Evolutionary conservation across 2,888 invertebrate species (phyloP).

Genomic region (Uropetala carovei): DNA sequence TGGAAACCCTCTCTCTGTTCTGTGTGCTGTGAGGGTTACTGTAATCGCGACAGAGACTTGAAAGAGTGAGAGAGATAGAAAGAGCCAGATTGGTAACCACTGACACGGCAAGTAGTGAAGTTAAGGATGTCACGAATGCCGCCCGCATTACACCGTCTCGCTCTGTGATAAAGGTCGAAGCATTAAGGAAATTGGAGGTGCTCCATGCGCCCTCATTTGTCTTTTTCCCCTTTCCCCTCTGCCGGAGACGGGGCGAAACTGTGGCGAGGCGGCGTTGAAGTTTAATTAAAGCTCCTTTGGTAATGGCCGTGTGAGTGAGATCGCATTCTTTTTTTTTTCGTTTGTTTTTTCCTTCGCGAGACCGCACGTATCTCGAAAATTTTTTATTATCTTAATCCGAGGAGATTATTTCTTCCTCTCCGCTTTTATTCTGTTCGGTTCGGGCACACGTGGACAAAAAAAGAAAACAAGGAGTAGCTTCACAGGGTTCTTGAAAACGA

Average conservation of each 20-base stretch:
- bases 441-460: not conserved
- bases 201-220: constrained; percentile 3
- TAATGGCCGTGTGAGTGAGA: constrained; percentile 19
- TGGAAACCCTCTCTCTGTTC: not conserved
- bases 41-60: not conserved
- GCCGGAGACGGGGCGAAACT: not conserved
- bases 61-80: not conserved
- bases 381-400: not conserved
- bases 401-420: not conserved
- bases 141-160: constrained; percentile 20
- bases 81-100: not conserved
- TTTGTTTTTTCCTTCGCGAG: not conserved
- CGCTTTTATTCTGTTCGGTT: not conserved
- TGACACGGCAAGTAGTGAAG: constrained; percentile 14
- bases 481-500: too few relatives aligned
- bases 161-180: constrained; percentile 17
- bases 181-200: constrained; percentile 21
- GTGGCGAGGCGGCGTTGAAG: not conserved
- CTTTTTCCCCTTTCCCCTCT: constrained; percentile 16
- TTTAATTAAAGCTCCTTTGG: constrained; percentile 21
- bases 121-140: constrained; percentile 31
- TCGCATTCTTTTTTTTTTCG: not conserved
- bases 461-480: not conserved
- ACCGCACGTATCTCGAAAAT: not conserved
- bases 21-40: not conserved